phyloP scores from a whole-genome alignment of 92 coral and sea anemone genomes.

The Zoanthus sociatus region DNA sequence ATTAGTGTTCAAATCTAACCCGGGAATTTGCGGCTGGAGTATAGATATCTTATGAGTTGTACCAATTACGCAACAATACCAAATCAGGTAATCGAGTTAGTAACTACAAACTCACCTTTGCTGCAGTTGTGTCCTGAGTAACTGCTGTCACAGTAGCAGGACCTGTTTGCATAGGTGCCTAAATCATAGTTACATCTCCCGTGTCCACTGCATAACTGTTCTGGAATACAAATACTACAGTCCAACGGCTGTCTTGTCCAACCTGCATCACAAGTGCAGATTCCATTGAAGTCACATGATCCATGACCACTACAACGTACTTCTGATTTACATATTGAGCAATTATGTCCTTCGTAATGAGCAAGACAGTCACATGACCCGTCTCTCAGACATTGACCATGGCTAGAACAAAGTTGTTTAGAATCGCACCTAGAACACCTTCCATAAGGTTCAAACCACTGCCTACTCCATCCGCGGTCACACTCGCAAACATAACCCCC shows the following conservation, averaged over 20 bases:
- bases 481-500: constrained; percentile 69
- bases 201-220: constrained; percentile 67
- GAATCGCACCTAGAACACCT: constrained; percentile 72
- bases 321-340: constrained; percentile 61
- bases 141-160: constrained; percentile 64
- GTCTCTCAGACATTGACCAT: constrained; percentile 70
- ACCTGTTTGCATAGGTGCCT: constrained; percentile 52
- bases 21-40: too few species aligned
- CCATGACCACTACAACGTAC: constrained; percentile 78
- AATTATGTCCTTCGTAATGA: constrained; percentile 58
- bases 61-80: neutral
- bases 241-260: constrained; percentile 67
- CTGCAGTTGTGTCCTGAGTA: constrained; percentile 65
- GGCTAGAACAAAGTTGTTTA: constrained; percentile 59
- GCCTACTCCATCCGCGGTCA: constrained; percentile 68
- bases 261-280: constrained; percentile 66
- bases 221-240: constrained; percentile 67
- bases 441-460: constrained; percentile 79
- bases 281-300: constrained; percentile 69
- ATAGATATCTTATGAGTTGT: too few species aligned
- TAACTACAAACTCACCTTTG: constrained; percentile 32
- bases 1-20: too few species aligned
- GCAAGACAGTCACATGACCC: constrained; percentile 69
- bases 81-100: neutral
- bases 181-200: constrained; percentile 70